Evolutionary conservation across 2,113 vertebrate genomes (phyloP), one percentile per base, ranked within the genome.

Genomic region (Siniperca chuatsi): DNA sequence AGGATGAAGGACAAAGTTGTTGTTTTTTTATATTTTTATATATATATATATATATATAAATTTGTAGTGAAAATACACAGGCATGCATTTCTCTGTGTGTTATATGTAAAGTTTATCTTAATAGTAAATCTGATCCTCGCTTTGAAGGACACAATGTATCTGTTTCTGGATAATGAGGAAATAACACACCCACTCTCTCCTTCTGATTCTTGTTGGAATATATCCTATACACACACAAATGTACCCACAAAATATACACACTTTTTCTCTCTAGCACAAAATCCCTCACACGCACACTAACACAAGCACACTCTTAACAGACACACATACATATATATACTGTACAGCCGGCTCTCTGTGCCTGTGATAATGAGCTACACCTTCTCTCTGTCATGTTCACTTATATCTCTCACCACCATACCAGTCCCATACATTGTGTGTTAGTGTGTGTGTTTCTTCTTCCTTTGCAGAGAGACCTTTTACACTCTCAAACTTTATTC

Each of bases 341-440:
- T 9, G 12, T 46, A 46, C 72, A 66, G 80, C 12, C 16, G 18
- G 46, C 58, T 18, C 29, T n/a, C 64, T 68, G 37, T 40, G 76
- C 9, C 48, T 65, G 78, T 42, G 80, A 79, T 86, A 89, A 87
- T 85, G 82, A 90, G 87, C 74, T 82, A 79, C 72, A 91, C 78
- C 76, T 64, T 82, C 83, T 57, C 6, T 77, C 70, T 79, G 83
- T 81, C 78, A 50, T 82, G 78, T 85, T 83, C 76, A n/a, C 52
- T 84, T 42, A 84, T 50, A 35, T 75, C 66, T 55, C 25, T 60
- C 3, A 3, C 64, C 87, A 55, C 46, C 74, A 46, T 15, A 35
- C 33, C 65, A 37, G 23, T 64, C 29, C 44, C 61, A 40, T 29
- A 35, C 66, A 52, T 10, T 62, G 44, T 6, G 61, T 50, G 13